Evolutionary conservation across 2,113 vertebrate genomes (phyloP), one percentile per base, ranked within the genome.

Genomic region (Pangasianodon hypophthalmus): DNA sequence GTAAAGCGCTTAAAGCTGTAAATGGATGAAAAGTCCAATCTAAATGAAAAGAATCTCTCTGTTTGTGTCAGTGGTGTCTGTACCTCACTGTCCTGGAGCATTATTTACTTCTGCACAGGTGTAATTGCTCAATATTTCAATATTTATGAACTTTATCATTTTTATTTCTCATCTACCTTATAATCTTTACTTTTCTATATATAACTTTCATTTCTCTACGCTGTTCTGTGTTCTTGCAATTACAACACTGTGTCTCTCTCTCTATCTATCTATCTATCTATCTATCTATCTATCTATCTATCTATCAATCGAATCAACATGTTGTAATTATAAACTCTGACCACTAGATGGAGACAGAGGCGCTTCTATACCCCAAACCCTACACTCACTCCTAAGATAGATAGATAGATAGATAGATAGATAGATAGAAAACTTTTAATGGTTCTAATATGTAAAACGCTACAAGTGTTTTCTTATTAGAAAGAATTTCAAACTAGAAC

Each of bases 291-390:
- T 9, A 11, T 64, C 26, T 29, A 2, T 64, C 60, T 29, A 29
- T 60, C 58, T 60, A 6, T 60, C 7, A 26, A 7, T 19, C 58
- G 24, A 6, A 52, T 58, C 1, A 14, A 67, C 41, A 80, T 50
- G 46, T 19, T 84, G 58, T 64, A 62, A 46, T 84, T 29, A 46
- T 26, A 64, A 44, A 64, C 4, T 1, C 0, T 64, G 58, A n/a
- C 58, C 83, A 46, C 44, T 32, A 90, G 80, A 71, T 81, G 86
- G 75, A 71, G 81, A 84, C 82, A 26, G 37, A 50, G 44, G 32
- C 56, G 52, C 77, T 19, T 54, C 6, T 32, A 81, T 54, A 18
- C 14, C 48, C 24, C 24, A 80, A 29, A 80, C 46, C 44, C 29
- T 14, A 69, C 32, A 24, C 41, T 26, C 13, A 48, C 9, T 26